Conservation (phyloP, 2,888 invertebrate species). For the Psylliodes chrysocephalus region DNA sequence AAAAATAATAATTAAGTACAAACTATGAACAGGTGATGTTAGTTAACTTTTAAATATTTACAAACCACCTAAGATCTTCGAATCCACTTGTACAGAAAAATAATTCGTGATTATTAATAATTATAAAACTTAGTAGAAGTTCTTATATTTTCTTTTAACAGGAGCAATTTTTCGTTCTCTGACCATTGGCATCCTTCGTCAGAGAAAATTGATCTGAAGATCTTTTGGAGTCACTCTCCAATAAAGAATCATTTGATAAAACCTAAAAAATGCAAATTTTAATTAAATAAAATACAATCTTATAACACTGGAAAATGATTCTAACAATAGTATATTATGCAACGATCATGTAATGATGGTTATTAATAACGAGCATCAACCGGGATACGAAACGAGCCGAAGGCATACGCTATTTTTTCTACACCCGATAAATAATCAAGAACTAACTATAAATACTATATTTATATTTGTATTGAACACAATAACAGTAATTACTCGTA, state of each 20-base stretch:
- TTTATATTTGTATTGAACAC: no score
- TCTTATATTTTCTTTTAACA: conserved; percentile 61
- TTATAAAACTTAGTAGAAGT: not conserved
- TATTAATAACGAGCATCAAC: no score
- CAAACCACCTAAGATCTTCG: not conserved
- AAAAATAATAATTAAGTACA: conserved; percentile 4
- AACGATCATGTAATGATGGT: no score
- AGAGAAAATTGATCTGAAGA: conserved; percentile 78
- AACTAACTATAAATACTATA: no score
- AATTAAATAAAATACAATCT: no score
- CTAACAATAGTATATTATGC: no score
- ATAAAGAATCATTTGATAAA: conserved; percentile 80
- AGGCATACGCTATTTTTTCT: no score
- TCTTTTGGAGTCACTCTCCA: conserved; percentile 73
- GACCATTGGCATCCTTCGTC: conserved; percentile 56
- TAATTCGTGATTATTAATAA: not conserved
- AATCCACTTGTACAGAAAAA: not conserved
- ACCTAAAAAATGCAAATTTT: no score
- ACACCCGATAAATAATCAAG: no score
- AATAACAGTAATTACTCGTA: no score
- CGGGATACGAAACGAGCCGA: no score
- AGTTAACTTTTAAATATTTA: conserved; percentile 3
- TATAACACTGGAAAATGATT: no score
- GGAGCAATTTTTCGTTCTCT: conserved; percentile 48
- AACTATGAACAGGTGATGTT: not conserved